Evolutionary conservation across 2,113 vertebrate genomes (phyloP).

Genomic region (Lophotis ruficrista): DNA sequence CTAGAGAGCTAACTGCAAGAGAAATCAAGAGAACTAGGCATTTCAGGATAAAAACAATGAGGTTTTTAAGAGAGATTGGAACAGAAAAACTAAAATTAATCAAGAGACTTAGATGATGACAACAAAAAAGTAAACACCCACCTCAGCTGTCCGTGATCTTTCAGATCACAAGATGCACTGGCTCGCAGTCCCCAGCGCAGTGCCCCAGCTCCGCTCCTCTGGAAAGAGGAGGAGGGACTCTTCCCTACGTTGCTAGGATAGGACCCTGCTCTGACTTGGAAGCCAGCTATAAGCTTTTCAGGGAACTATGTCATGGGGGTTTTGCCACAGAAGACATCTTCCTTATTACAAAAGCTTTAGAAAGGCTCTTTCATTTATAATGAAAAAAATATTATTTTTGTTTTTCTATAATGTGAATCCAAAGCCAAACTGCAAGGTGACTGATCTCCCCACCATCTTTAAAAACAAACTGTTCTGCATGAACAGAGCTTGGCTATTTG

Average conservation of each 20-base stretch:
- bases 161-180: slow-evolving; percentile 15
- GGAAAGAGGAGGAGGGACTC: slow-evolving; percentile 7
- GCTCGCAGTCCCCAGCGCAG: neutral
- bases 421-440: neutral
- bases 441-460: neutral
- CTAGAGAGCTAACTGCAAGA: neutral
- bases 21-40: neutral
- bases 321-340: neutral
- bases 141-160: neutral
- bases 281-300: slow-evolving; percentile 11
- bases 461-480: neutral
- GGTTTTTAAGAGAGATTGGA: neutral
- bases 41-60: neutral
- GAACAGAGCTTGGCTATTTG: neutral
- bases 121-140: neutral
- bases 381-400: neutral
- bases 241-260: slow-evolving; percentile 15
- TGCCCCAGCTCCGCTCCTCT: neutral
- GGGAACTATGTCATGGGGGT: neutral
- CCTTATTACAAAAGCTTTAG: neutral
- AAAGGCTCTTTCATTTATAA: neutral
- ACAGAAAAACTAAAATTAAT: neutral
- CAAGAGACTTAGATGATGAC: neutral
- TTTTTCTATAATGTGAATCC: neutral
- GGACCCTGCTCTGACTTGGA: neutral